Evolutionary conservation across 2,888 invertebrate genomes (phyloP).

Genomic region (Mamestra brassicae): DNA sequence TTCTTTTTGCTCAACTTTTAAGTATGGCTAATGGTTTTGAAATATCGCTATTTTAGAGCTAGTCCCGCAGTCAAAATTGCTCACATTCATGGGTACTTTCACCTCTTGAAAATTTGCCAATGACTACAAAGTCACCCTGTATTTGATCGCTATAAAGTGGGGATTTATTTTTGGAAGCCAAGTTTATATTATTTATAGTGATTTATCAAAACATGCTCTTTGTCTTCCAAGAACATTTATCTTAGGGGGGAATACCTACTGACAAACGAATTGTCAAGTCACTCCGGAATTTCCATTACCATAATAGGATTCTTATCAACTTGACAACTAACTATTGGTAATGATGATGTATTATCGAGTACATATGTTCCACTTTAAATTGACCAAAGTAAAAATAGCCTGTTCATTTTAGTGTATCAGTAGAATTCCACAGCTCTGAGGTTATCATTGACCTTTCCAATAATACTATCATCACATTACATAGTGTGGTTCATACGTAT

Average conservation of each 20-base stretch:
- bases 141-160: neutral
- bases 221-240: conserved; percentile 33
- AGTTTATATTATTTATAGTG: conserved; percentile 18
- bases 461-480: conserved; percentile 27
- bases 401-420: conserved; percentile 2
- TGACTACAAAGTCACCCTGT: neutral
- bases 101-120: neutral
- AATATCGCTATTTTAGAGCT: neutral
- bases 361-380: neutral
- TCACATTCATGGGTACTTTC: neutral
- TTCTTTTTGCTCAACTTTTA: neutral
- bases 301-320: conserved; percentile 36
- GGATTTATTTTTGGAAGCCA: neutral
- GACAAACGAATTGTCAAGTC: conserved; percentile 11
- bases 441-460: conserved; percentile 42
- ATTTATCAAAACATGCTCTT: conserved; percentile 27
- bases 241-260: conserved; percentile 34
- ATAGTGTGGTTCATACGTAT: conserved; percentile 16
- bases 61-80: too few species aligned
- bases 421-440: conserved; percentile 18
- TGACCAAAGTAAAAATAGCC: neutral
- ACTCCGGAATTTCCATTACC: conserved; percentile 22
- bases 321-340: conserved; percentile 9
- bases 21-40: too few species aligned
- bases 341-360: conserved; percentile 5